Percentiles rank a stretch among this genome's conserved stretches.
phyloP scores from a whole-genome alignment of 2,888 invertebrate genomes.

The Eristalis intricaria region DNA sequence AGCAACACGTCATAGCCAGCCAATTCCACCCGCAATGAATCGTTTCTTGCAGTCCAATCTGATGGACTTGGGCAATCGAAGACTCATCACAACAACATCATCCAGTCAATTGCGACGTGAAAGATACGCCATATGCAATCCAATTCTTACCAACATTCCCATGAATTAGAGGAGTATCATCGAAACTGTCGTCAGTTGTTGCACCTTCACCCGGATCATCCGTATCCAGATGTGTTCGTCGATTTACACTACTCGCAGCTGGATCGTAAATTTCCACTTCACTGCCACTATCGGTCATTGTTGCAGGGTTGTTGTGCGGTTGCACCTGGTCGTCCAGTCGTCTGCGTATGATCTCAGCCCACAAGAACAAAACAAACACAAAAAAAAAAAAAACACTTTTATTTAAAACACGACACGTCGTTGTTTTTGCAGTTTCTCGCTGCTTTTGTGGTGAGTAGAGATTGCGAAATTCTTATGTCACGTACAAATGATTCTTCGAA shows the following conservation, averaged over 20 bases:
- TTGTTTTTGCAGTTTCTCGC: not conserved
- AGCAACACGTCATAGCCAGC: not conserved
- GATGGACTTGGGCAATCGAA: too few relatives aligned
- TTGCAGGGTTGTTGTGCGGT: not conserved
- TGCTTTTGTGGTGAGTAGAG: not conserved
- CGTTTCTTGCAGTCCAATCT: not conserved
- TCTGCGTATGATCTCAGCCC: not conserved
- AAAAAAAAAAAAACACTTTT: too few relatives aligned
- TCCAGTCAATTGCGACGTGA: not conserved
- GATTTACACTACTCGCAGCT: not conserved
- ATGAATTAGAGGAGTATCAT: conserved; percentile 73
- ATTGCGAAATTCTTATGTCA: conserved; percentile 5
- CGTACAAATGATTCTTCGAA: not conserved
- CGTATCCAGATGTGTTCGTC: conserved; percentile 22
- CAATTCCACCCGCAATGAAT: not conserved
- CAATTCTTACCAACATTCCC: conserved; percentile 68
- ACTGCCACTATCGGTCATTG: conserved; percentile 52
- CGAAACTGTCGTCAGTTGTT: conserved; percentile 53
- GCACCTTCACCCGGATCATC: conserved; percentile 43
- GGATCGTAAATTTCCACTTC: conserved; percentile 57
- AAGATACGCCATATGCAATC: not conserved
- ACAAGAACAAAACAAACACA: not conserved
- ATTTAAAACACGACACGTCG: not conserved
- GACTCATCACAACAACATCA: too few relatives aligned
- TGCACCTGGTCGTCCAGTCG: not conserved